A percentile compares a stretch with the other conserved stretches of the same genome.
Evolutionary conservation across 2,113 vertebrate species (phyloP).

Genomic region (Empidonax traillii): DNA sequence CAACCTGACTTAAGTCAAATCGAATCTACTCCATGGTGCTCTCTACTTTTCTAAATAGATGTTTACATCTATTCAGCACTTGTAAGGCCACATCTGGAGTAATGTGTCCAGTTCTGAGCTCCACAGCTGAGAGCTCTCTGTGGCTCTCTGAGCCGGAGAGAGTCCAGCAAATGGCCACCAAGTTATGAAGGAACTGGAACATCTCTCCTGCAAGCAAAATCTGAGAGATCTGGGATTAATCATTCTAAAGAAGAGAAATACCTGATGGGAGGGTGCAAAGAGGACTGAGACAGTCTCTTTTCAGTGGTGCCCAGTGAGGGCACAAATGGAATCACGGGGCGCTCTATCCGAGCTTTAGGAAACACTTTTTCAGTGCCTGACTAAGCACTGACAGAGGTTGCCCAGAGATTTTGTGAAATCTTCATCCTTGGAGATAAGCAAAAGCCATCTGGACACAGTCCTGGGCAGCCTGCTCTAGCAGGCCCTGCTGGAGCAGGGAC

Average conservation of each 20-base stretch:
- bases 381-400: not conserved
- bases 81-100: not conserved
- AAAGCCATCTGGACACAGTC: not conserved
- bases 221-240: not conserved
- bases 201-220: not conserved
- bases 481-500: not conserved
- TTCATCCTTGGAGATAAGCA: not conserved
- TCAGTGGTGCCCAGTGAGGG: not conserved
- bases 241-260: not conserved
- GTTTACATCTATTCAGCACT: not conserved
- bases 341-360: not conserved
- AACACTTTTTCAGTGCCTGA: not conserved
- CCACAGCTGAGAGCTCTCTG: not conserved
- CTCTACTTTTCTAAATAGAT: not conserved
- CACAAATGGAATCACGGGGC: not conserved
- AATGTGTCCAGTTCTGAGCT: not conserved
- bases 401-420: not conserved
- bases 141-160: not conserved
- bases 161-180: not conserved
- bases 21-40: not conserved
- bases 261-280: not conserved
- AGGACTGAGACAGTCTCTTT: not conserved
- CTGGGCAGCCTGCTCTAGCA: not conserved
- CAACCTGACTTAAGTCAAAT: fast-evolving
- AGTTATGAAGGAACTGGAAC: not conserved